These are phyloP conservation scores for Buteo buteo DNA, from an alignment of 2,113 vertebrate species.

Conservation along the genomic window DNA sequence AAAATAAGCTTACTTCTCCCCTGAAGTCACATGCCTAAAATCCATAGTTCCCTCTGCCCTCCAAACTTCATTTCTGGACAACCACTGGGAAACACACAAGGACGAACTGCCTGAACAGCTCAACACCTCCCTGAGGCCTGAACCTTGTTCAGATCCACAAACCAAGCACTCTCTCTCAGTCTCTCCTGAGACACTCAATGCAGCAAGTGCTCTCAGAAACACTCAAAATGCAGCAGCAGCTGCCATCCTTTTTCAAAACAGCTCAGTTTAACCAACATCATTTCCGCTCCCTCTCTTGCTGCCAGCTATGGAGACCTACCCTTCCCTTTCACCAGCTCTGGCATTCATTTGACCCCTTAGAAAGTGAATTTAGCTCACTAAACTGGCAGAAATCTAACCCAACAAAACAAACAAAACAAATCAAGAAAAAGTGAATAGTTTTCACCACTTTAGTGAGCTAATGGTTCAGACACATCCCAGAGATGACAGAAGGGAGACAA, in stretches of 20 bases:
- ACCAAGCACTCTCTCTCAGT: neutral
- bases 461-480: constrained; percentile 35
- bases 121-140: neutral
- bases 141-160: neutral
- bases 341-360: neutral
- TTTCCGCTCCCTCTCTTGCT: neutral
- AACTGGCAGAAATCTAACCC: constrained; percentile 25
- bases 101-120: neutral
- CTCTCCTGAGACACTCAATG: neutral
- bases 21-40: neutral
- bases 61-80: neutral
- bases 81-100: neutral
- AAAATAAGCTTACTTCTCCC: neutral
- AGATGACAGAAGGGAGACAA: constrained; percentile 49
- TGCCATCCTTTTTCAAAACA: neutral
- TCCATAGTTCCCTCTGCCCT: neutral
- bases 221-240: neutral
- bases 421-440: constrained; percentile 50
- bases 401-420: constrained; percentile 43
- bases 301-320: constrained; percentile 5
- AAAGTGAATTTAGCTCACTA: constrained; percentile 43
- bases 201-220: neutral
- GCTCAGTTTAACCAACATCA: neutral
- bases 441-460: constrained; percentile 54
- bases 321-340: constrained; percentile 37